Base-by-base conservation (phyloP, 2,113 vertebrate species). In the Phaethornis superciliosus region DNA sequence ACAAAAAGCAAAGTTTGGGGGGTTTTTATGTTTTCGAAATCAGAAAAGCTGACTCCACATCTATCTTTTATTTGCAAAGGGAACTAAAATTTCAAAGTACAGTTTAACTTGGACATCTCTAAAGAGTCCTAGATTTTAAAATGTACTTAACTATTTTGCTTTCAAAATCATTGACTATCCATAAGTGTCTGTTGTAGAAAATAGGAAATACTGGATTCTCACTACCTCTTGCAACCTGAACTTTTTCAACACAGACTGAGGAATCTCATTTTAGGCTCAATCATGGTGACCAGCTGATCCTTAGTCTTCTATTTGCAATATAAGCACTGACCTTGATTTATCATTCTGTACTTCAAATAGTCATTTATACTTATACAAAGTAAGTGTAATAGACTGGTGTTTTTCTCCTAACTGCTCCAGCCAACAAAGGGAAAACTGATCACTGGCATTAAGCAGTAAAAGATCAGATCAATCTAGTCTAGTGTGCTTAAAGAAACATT, bases 201-300 rank as follows among this genome's bases (percentile, higher is more conserved):
- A 81, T 15, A 23, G 35, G 32, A 84, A 35, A 78, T 60, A 58
- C 28, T 62, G 51, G 17, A 75, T 94, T 90, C 54, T 75, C 49
- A 72, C 69, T 17, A 6, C 10, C 30, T 78, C 40, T 75, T 70
- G 78, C 42, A 81, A 67, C 28, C 32, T 55, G 37, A 74, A 32
- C 40, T 71, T 19, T 76, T 96, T 72, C 93, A 91, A 91, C 67
- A 87, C 1, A 1, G 56, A 37, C 32, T 64, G 49, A 81, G 30
- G 40, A 68, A 75, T 81, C 14, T 87, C 65, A 92, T 91, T 96
- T 86, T 68, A 81, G 19, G 56, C 19, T 92, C 62, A 83, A 13
- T 90, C 90, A 76, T 35, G 19, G 27, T 89, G 81, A 60, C 44
- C 80, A 94, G 60, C 56, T 88, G 64, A 49, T 94, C 72, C 74